phyloP scores from a whole-genome alignment of 1,140 invertebrate genomes.

The Drosophila rufa region DNA sequence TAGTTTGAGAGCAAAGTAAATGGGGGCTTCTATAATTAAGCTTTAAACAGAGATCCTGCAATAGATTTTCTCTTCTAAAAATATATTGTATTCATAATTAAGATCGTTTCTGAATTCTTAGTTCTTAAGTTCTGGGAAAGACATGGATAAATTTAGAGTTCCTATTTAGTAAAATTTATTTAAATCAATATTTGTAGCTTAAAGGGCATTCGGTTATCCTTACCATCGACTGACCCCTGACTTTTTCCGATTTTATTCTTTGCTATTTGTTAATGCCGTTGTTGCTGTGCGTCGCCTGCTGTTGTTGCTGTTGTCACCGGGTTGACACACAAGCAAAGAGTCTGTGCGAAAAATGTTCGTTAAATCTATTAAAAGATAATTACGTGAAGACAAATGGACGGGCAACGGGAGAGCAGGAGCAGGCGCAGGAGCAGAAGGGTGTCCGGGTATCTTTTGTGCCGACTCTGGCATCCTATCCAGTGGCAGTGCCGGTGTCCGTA shows the following conservation, averaged over 20 bases:
- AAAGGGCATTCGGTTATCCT: slow-evolving; percentile 4
- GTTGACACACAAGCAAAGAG: slow-evolving; percentile 66
- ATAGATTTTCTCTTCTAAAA: too few relatives aligned
- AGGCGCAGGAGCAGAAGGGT: not conserved
- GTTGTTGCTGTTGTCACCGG: slow-evolving; percentile 32
- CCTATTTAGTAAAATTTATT: not conserved
- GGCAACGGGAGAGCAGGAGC: slow-evolving; percentile 16
- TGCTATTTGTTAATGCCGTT: slow-evolving; percentile 44
- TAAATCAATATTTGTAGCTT: not conserved
- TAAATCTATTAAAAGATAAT: slow-evolving; percentile 84
- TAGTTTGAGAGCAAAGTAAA: too few relatives aligned
- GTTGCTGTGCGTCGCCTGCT: slow-evolving; percentile 33
- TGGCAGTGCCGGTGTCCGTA: slow-evolving; percentile 30
- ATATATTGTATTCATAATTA: not conserved
- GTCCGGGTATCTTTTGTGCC: slow-evolving; percentile 17
- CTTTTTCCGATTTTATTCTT: slow-evolving; percentile 36
- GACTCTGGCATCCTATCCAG: slow-evolving; percentile 12
- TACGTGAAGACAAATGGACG: slow-evolving; percentile 81
- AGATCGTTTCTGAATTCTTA: too few relatives aligned
- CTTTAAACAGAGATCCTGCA: too few relatives aligned
- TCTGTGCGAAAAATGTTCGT: slow-evolving; percentile 81
- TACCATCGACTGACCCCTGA: not conserved
- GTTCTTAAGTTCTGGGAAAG: too few relatives aligned
- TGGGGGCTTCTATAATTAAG: too few relatives aligned
- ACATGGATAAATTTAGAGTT: too few relatives aligned